Percentiles rank a stretch among this genome's conserved stretches.
phyloP scores from a whole-genome alignment of 2,888 invertebrate species.

The Epistrophe eligans region DNA sequence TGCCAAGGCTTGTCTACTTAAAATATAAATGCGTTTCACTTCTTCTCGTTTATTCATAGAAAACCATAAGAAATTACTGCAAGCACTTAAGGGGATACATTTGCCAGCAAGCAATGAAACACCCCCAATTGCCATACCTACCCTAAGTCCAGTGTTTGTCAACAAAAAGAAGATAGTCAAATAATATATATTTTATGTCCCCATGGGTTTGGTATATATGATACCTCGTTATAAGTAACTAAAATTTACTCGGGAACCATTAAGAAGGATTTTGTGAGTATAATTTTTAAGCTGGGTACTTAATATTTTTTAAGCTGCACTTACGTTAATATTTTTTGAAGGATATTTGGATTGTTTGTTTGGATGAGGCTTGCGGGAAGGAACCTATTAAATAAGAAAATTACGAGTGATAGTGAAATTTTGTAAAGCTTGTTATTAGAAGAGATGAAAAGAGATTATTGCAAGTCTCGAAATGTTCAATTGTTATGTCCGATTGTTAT shows the following conservation, averaged over 20 bases:
- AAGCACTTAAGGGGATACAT: conserved; percentile 67
- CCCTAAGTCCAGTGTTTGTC: neutral
- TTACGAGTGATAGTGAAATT: neutral
- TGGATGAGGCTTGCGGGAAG: neutral
- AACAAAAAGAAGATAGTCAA: conserved; percentile 19
- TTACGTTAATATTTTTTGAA: conserved; percentile 19
- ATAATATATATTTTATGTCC: conserved; percentile 19
- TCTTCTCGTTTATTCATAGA: conserved; percentile 4
- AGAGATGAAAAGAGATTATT: too few species aligned
- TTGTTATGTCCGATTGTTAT: too few species aligned
- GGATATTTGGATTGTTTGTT: neutral
- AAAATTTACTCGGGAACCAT: conserved; percentile 64
- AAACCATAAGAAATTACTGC: conserved; percentile 68
- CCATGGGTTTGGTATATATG: neutral
- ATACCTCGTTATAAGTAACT: conserved; percentile 48
- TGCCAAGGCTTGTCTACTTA: conserved; percentile 49
- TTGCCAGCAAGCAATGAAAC: conserved; percentile 18
- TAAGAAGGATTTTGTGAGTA: conserved; percentile 61
- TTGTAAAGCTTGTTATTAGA: too few species aligned
- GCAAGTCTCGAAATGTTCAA: too few species aligned
- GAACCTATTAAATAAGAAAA: neutral
- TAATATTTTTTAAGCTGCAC: conserved; percentile 34
- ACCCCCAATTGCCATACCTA: neutral
- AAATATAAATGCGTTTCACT: conserved; percentile 53
- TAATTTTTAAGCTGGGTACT: conserved; percentile 62